phyloP scores from a whole-genome alignment of 2,888 invertebrate genomes.

The Lumbricus terrestris region DNA sequence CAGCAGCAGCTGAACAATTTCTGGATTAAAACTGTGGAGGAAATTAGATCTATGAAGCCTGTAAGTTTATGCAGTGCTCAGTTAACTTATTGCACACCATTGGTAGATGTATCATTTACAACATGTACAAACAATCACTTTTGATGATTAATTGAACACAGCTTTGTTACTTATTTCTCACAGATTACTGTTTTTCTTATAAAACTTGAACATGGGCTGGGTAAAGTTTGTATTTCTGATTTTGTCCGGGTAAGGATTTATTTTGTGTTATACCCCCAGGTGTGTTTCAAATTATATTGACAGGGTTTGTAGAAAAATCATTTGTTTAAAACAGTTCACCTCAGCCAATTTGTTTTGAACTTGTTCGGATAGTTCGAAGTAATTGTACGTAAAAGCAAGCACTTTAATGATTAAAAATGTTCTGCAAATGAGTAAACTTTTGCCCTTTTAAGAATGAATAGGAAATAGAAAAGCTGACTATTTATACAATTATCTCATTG shows the following conservation, averaged over 20 bases:
- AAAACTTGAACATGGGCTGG: neutral
- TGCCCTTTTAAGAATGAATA: too few relatives aligned
- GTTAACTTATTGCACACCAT: neutral
- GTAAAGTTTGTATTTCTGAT: neutral
- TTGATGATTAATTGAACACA: neutral
- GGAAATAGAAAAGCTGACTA: neutral
- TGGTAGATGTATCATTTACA: neutral
- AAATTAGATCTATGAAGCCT: conserved; percentile 35
- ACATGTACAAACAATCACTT: neutral
- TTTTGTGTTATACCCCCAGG: neutral
- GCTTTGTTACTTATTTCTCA: too few relatives aligned
- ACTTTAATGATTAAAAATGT: too few relatives aligned
- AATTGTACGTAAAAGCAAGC: too few relatives aligned
- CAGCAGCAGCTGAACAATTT: conserved; percentile 35
- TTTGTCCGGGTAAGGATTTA: too few relatives aligned
- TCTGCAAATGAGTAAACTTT: too few relatives aligned
- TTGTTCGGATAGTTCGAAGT: too few relatives aligned
- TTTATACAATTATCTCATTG: neutral
- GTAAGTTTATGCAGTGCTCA: conserved; percentile 27
- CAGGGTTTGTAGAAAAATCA: too few relatives aligned
- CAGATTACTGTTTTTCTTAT: neutral
- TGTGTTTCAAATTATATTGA: too few relatives aligned
- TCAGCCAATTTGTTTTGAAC: too few relatives aligned
- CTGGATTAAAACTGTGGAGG: conserved; percentile 37
- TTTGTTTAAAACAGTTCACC: too few relatives aligned